Evolutionary conservation across 2,797 vertebrate genomes (phyloP).

Genomic region (Sphenodon punctatus): DNA sequence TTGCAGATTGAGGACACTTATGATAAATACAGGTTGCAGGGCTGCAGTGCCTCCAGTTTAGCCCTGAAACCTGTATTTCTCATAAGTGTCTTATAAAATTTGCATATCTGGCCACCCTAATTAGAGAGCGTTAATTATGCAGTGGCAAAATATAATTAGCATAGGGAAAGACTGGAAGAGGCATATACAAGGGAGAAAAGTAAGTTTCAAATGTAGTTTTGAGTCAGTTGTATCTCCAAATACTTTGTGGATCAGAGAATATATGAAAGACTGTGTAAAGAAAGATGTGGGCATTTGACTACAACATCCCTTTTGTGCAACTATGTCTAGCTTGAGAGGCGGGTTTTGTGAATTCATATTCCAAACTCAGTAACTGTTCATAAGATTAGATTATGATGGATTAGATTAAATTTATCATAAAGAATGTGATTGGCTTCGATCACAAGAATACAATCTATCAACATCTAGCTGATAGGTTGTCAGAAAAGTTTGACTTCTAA

Average conservation of each 20-base stretch:
- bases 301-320: too few species aligned
- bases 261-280: too few species aligned
- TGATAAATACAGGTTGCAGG: too few species aligned
- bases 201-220: background rate
- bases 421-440: background rate
- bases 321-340: background rate
- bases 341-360: background rate
- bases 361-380: background rate
- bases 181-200: background rate
- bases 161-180: background rate
- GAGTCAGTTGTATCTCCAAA: background rate
- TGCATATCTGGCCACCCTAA: too few species aligned
- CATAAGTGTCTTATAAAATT: too few species aligned
- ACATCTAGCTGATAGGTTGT: background rate
- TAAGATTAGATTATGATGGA: too few species aligned
- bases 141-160: background rate
- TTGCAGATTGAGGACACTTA: too few species aligned
- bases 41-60: too few species aligned
- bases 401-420: background rate
- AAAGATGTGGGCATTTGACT: too few species aligned
- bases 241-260: background rate
- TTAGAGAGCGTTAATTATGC: background rate
- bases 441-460: background rate
- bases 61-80: too few species aligned
- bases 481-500: too few species aligned